Conservation (phyloP, 1,140 invertebrate genomes). For the Amphibalanus amphitrite region DNA sequence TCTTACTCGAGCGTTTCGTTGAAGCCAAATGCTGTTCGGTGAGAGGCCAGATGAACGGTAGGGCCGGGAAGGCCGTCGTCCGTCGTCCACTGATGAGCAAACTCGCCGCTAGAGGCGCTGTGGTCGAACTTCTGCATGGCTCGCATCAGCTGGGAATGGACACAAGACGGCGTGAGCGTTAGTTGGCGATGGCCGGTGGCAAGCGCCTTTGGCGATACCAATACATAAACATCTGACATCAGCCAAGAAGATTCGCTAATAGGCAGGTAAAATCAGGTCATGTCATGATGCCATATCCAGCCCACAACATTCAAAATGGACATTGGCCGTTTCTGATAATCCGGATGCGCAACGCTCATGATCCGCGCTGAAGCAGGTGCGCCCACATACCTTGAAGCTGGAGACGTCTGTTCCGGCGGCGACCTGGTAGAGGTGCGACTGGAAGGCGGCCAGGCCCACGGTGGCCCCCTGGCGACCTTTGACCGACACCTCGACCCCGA, state of each 20-base stretch:
- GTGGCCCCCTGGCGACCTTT: conserved; percentile 31
- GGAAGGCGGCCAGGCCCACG: conserved; percentile 28
- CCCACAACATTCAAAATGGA: too few species aligned
- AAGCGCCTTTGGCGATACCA: too few species aligned
- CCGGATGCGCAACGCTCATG: too few species aligned
- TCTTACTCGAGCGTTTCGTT: not conserved
- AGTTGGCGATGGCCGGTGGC: too few species aligned
- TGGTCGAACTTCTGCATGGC: not conserved
- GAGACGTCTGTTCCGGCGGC: not conserved
- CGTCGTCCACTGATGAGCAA: not conserved
- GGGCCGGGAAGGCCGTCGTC: not conserved
- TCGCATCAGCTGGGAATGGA: not conserved
- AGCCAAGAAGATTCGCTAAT: too few species aligned
- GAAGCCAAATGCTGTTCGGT: not conserved
- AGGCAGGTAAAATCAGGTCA: too few species aligned
- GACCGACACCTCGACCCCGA: conserved; percentile 22
- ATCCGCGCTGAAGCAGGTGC: too few species aligned
- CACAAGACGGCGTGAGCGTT: too few species aligned
- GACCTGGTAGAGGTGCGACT: not conserved
- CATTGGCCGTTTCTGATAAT: too few species aligned
- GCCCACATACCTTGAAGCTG: not conserved
- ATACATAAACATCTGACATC: too few species aligned
- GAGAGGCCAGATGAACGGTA: not conserved
- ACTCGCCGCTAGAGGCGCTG: not conserved
- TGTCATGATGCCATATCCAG: too few species aligned